Conservation (phyloP, 2,113 vertebrate genomes). For the Bombycilla garrulus region DNA sequence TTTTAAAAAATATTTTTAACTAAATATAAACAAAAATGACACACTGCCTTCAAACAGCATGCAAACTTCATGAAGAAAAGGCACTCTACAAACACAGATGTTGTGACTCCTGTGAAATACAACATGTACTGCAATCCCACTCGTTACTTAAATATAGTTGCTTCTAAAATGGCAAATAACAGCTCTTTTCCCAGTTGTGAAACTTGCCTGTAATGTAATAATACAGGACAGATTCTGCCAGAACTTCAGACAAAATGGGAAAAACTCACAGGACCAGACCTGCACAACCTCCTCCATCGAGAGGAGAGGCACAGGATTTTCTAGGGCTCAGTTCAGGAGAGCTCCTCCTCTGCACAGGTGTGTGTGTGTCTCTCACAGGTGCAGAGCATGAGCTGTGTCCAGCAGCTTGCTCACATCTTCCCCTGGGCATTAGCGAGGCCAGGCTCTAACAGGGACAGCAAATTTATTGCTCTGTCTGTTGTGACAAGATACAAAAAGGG, state of each 20-base stretch:
- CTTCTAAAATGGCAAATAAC: not conserved
- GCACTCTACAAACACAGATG: not conserved
- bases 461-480: not conserved
- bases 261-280: not conserved
- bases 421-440: not conserved
- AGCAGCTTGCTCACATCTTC: not conserved
- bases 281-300: not conserved
- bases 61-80: not conserved
- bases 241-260: not conserved
- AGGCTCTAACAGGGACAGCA: not conserved
- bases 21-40: not conserved
- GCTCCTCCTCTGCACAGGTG: not conserved
- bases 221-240: not conserved
- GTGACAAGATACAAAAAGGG: not conserved
- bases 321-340: not conserved
- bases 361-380: not conserved
- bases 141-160: not conserved
- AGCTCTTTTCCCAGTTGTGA: not conserved
- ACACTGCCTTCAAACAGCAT: not conserved
- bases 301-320: not conserved
- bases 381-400: not conserved
- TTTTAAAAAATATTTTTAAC: not conserved
- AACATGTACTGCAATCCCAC: fast-evolving
- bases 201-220: not conserved
- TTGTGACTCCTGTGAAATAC: not conserved